Evolutionary conservation across 2,113 vertebrate genomes (phyloP).

Genomic region (Tragelaphus buxtoni): DNA sequence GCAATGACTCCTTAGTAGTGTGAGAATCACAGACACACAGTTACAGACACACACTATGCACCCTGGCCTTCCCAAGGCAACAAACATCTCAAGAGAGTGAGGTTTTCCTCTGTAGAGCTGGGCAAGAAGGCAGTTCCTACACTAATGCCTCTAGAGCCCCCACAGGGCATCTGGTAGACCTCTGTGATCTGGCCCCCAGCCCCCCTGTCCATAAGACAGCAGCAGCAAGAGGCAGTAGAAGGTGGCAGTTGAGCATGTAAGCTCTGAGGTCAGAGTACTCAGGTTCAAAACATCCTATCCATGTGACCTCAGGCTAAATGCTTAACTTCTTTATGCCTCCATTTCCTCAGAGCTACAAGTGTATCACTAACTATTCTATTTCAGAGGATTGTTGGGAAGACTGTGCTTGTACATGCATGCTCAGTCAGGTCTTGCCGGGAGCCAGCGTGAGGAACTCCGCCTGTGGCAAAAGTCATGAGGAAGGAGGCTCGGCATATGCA

Average conservation of each 20-base stretch:
- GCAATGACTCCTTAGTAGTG: neutral
- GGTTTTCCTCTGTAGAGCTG: neutral
- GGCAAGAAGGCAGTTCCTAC: neutral
- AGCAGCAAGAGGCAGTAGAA: neutral
- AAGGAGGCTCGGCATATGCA: too few relatives aligned
- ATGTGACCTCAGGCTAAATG: neutral
- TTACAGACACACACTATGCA: neutral
- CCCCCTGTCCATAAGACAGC: neutral
- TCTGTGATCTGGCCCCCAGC: neutral
- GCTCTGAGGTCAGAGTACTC: neutral
- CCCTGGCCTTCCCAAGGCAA: neutral
- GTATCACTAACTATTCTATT: neutral
- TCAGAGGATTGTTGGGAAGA: neutral
- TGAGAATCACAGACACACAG: neutral
- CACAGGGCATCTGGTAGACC: neutral
- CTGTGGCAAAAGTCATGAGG: too few relatives aligned
- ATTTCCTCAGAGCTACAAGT: neutral
- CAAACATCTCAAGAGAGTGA: neutral
- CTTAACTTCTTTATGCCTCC: neutral
- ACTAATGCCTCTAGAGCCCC: neutral
- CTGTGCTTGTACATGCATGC: neutral
- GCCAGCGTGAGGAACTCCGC: too few relatives aligned
- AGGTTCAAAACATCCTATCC: neutral
- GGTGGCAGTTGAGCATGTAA: neutral
- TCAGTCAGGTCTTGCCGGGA: neutral